Evolutionary conservation across 1,140 invertebrate genomes (phyloP).

Genomic region (Sarcophaga peregrina): DNA sequence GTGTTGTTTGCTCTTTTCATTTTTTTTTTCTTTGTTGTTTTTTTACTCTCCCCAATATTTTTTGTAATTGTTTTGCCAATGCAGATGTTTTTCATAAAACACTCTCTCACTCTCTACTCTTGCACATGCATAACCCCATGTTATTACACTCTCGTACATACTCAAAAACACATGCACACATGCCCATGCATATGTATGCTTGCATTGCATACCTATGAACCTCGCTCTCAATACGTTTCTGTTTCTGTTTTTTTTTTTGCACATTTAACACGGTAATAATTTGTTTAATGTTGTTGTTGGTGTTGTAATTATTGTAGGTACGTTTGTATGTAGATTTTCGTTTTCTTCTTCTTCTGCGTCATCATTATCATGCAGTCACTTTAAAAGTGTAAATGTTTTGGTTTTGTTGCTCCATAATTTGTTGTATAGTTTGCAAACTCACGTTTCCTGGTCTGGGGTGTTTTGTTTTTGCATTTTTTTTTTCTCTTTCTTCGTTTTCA

Average conservation of each 20-base stretch:
- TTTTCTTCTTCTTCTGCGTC: no score
- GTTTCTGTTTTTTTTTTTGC: slow-evolving; percentile 23
- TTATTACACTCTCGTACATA: neutral
- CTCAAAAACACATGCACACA: neutral
- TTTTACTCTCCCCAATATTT: neutral
- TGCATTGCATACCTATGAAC: no score
- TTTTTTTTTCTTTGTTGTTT: slow-evolving; percentile 29
- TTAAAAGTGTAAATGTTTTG: slow-evolving; percentile 42
- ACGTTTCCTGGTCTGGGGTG: slow-evolving; percentile 39
- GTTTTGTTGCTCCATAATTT: slow-evolving; percentile 47
- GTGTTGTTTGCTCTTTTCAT: slow-evolving; percentile 31
- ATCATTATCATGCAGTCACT: neutral
- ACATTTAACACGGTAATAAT: slow-evolving; percentile 30
- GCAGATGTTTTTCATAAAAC: neutral
- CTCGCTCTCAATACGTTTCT: neutral
- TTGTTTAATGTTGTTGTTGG: neutral
- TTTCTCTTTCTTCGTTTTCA: no score
- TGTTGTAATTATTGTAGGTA: no score
- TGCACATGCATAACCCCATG: neutral
- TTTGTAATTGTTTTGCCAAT: neutral
- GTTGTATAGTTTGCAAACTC: slow-evolving; percentile 47
- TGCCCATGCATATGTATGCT: neutral
- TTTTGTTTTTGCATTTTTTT: no score
- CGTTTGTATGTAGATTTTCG: no score
- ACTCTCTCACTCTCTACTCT: neutral